Evolutionary conservation across 2,888 invertebrate genomes (phyloP), one percentile per base, ranked within the genome.

Genomic region (Dryomyza anilis): DNA sequence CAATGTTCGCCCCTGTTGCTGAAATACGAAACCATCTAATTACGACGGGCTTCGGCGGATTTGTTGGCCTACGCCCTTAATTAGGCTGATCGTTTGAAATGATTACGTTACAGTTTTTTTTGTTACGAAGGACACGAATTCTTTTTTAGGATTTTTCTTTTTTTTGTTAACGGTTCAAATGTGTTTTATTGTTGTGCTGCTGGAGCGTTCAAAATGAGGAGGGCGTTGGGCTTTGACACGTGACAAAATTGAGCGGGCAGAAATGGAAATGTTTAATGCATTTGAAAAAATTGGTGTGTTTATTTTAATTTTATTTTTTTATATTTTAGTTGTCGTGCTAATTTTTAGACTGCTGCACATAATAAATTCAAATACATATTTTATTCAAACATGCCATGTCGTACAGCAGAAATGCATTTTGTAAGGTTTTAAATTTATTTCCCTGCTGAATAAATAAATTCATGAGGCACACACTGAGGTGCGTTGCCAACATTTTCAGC

Each of bases 1-100:
- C n/a, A n/a, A n/a, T n/a, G n/a, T n/a, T n/a, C n/a, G n/a, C n/a
- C n/a, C n/a, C 33, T 23, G 43, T 16, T 27, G 46, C 30, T 52
- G 65, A 19, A 77, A 76, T 72, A 66, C 59, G 77, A 76, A 75
- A 77, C 76, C 69, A 68, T 67, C 73, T 76, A 77, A 77, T 43
- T 19, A 8, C 10, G 27, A 27, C n/a, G 19, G 58, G 27, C 45
- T 43, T 27, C 14, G 27, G 30, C 30, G 5, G 16, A 6, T 36
- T 19, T 23, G 30, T 19, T 14, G 23, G 30, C n/a, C 43, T 27
- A 29, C 45, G 27, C 29, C 61, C 29, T 21, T 53, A 61, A 61
- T 53, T 61, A 43, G 43, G 43, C n/a, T 27, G 43, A 52, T 52
- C 43, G 1, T 43, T n/a, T n/a, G n/a, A n/a, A n/a, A n/a, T n/a